Base-by-base conservation (phyloP, 2,113 vertebrate genomes). In the Phaethornis superciliosus region DNA sequence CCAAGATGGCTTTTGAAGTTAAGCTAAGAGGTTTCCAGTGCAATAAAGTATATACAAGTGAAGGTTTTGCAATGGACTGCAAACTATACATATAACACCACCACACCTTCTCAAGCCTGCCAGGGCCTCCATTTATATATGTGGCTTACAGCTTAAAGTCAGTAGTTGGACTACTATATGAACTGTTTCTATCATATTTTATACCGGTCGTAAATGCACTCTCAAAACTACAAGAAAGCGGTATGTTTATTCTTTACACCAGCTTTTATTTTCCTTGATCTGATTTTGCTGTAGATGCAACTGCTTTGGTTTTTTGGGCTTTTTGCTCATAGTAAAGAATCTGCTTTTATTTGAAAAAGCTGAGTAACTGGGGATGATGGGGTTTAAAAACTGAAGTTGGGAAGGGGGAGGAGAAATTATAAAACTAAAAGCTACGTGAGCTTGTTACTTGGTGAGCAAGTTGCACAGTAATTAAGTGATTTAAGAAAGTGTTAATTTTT, bases 141-240 rank as follows among this genome's bases (percentile, higher is more conserved):
- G 98, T 98, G 98, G 98, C 98, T 98, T 98, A 97, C 98, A 98
- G 96, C 98, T 98, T 98, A 98, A 97, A 99, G 98, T 98, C 98
- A 98, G 98, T 99, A 99, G 98, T 98, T 98, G 99, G 99, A 99
- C 99, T 98, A 97, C 98, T 98, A 90, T 98, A 98, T 98, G 98
- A 99, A 99, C 98, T 98, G 98, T 99, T 98, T 97, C 98, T 98
- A 97, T 98, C 98, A 98, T 98, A 98, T 98, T 98, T 98, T 98
- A 98, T 98, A 98, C 98, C 98, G 98, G 98, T 98, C 98, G 98
- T 98, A 98, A 98, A 98, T 98, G 98, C 98, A 98, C 98, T 98
- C 97, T 98, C 98, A 98, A 98, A 98, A 98, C 98, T 98, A 98
- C 98, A 98, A 98, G 98, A 99, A 98, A 98, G 98, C 98, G 98